These are phyloP conservation scores for Sapayoa aenigma DNA, from an alignment of 2,113 vertebrate genomes.

Conservation along the genomic window DNA sequence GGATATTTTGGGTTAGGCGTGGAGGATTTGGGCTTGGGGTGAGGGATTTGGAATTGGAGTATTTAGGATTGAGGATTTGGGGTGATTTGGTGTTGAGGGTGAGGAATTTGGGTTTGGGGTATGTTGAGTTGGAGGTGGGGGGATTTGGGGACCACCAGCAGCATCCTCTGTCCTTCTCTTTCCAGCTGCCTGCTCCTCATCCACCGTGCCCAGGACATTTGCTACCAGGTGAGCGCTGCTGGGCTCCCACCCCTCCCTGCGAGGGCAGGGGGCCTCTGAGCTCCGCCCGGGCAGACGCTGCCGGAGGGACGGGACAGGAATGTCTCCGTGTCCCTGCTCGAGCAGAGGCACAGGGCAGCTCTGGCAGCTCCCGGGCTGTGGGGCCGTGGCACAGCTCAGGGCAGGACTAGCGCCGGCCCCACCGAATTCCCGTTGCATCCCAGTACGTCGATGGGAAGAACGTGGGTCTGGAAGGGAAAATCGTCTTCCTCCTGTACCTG, in stretches of 20 bases:
- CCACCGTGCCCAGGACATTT: neutral
- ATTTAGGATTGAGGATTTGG: neutral
- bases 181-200: constrained; percentile 49
- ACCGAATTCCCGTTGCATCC: neutral
- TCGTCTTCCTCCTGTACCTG: constrained; percentile 55
- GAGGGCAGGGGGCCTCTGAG: neutral
- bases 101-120: neutral
- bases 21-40: too few species aligned
- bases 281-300: neutral
- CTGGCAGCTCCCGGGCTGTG: neutral
- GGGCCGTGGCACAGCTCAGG: neutral
- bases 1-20: too few species aligned
- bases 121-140: too few species aligned
- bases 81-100: neutral
- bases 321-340: neutral
- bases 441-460: neutral
- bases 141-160: rapidly evolving
- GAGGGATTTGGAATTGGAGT: neutral
- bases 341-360: neutral
- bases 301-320: rapidly evolving
- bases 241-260: neutral
- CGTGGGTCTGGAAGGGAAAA: neutral
- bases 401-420: neutral
- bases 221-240: neutral
- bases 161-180: neutral